Percentiles rank a stretch among this genome's conserved stretches.
These are phyloP conservation scores for Agonopterix subpropinquella DNA, from an alignment of 2,888 invertebrate genomes.

Conservation along the genomic window DNA sequence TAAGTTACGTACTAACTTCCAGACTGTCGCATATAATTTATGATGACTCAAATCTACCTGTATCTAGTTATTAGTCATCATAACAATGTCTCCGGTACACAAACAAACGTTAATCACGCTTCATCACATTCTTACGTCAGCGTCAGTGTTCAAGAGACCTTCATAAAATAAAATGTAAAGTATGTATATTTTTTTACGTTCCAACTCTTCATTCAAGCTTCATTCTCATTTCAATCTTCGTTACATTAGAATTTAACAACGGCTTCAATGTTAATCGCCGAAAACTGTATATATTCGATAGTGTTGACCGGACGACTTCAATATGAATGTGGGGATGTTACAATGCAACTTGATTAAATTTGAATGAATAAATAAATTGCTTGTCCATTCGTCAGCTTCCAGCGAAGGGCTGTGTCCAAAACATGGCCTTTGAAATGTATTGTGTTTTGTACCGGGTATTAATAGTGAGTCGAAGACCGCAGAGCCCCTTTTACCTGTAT, in stretches of 20 bases:
- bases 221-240: no score
- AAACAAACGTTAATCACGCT: conserved; percentile 4
- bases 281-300: neutral
- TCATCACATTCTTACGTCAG: conserved; percentile 8
- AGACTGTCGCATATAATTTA: neutral
- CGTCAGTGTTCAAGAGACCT: neutral
- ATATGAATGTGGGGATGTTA: conserved; percentile 24
- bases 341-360: conserved; percentile 40
- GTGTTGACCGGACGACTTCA: conserved; percentile 20
- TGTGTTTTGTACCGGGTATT: conserved; percentile 13
- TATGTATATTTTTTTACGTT: no score
- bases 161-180: no score
- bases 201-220: no score
- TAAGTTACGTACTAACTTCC: neutral
- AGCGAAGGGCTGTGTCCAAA: conserved; percentile 15
- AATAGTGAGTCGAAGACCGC: conserved; percentile 1
- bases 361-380: conserved; percentile 38
- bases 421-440: conserved; percentile 16
- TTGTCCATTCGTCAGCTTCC: conserved; percentile 22
- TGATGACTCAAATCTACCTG: neutral
- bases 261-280: no score
- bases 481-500: neutral
- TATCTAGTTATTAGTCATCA: neutral
- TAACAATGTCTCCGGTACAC: neutral
- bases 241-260: no score